These are phyloP conservation scores for Drosophila robusta DNA, from an alignment of 2,888 invertebrate species.

Conservation along the genomic window DNA sequence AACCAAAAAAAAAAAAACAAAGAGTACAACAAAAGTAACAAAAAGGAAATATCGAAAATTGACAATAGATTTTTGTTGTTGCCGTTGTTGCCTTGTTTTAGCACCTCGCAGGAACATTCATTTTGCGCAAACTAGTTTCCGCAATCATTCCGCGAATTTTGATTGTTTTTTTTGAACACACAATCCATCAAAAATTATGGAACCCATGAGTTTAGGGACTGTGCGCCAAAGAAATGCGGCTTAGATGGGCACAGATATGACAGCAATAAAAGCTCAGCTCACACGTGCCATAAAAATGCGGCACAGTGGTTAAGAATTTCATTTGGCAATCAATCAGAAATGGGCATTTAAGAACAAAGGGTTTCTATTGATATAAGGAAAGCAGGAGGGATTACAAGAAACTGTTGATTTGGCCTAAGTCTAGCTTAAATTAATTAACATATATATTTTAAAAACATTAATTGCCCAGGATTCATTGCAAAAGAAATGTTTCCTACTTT, in stretches of 20 bases:
- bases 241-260: slow-evolving; percentile 33
- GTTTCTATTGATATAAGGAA: too few relatives aligned
- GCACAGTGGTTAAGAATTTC: slow-evolving; percentile 8
- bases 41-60: slow-evolving; percentile 38
- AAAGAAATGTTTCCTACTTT: too few relatives aligned
- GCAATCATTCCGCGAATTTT: slow-evolving; percentile 64
- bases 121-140: slow-evolving; percentile 62
- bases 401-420: too few relatives aligned
- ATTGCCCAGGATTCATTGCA: too few relatives aligned
- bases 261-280: slow-evolving; percentile 37
- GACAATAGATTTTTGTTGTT: slow-evolving; percentile 34
- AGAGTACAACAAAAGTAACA: slow-evolving; percentile 20
- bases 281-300: slow-evolving; percentile 66
- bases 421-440: too few relatives aligned
- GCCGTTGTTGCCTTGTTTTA: slow-evolving; percentile 59
- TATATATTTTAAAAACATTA: too few relatives aligned
- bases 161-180: slow-evolving; percentile 21
- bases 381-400: too few relatives aligned
- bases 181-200: slow-evolving; percentile 75
- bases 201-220: slow-evolving; percentile 23
- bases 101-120: slow-evolving; percentile 62
- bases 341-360: neutral
- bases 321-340: neutral
- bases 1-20: slow-evolving; percentile 6
- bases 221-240: slow-evolving; percentile 35